Conservation (phyloP, 2,888 invertebrate species). For the Ormyrus pomaceus region DNA sequence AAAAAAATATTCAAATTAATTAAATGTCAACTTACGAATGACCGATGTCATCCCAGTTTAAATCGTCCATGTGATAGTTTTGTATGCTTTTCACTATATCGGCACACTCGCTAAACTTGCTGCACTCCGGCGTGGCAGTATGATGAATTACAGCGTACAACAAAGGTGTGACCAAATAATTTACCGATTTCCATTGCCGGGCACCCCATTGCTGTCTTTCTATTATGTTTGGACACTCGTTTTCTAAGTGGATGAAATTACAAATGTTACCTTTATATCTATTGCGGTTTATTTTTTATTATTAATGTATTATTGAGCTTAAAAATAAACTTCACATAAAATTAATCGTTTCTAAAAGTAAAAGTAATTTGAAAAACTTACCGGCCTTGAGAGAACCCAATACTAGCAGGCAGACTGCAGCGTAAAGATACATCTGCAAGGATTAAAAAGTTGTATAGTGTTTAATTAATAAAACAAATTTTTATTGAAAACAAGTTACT, state of each 20-base stretch:
- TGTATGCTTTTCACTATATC: constrained; percentile 75
- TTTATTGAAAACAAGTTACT: too few species aligned
- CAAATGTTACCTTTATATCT: too few species aligned
- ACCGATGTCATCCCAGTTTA: constrained; percentile 79
- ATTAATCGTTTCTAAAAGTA: not conserved
- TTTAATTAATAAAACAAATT: too few species aligned
- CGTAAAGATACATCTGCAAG: not conserved
- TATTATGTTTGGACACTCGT: constrained; percentile 78
- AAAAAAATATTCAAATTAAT: not conserved
- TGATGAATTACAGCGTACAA: constrained; percentile 79
- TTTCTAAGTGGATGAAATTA: not conserved
- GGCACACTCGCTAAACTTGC: constrained; percentile 74
- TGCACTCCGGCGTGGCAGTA: constrained; percentile 77
- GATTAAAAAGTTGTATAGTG: not conserved
- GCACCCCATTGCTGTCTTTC: constrained; percentile 81
- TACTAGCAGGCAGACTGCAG: not conserved
- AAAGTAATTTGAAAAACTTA: not conserved
- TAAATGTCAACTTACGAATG: constrained; percentile 77
- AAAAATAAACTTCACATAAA: not conserved
- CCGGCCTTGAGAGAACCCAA: constrained; percentile 6
- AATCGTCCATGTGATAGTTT: constrained; percentile 76
- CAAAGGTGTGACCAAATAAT: constrained; percentile 79
- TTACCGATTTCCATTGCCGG: constrained; percentile 67
- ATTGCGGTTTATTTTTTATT: too few species aligned
- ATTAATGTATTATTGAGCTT: not conserved